Evolutionary conservation across 2,888 invertebrate genomes (phyloP).

Genomic region (Ennomos erosarius): DNA sequence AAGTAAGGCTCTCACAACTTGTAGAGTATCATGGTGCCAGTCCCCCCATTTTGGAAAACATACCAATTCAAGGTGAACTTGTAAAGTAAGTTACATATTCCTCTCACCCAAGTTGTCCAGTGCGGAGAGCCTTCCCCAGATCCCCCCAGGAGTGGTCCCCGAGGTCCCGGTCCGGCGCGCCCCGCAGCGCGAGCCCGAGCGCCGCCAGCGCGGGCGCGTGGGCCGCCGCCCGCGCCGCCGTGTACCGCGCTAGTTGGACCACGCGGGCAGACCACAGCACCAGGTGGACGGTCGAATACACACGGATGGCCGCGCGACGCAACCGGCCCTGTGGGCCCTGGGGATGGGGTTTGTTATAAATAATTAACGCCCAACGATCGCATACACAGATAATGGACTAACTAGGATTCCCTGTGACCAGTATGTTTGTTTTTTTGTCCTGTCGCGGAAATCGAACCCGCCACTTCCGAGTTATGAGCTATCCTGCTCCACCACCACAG

Average conservation of each 20-base stretch:
- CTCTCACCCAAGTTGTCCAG: conserved; percentile 76
- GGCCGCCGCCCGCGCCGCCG: conserved; percentile 75
- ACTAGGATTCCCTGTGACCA: too few relatives aligned
- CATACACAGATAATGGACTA: too few relatives aligned
- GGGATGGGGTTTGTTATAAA: not conserved
- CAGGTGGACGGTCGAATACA: conserved; percentile 77
- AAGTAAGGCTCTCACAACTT: too few relatives aligned
- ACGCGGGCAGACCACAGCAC: conserved; percentile 64
- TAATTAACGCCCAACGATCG: too few relatives aligned
- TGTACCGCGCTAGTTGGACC: conserved; percentile 86
- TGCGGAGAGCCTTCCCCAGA: conserved; percentile 56
- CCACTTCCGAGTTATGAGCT: too few relatives aligned
- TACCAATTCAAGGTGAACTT: too few relatives aligned
- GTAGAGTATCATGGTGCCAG: too few relatives aligned
- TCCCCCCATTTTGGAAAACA: too few relatives aligned
- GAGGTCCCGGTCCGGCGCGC: conserved; percentile 74
- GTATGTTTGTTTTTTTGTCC: too few relatives aligned
- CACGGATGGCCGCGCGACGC: conserved; percentile 68
- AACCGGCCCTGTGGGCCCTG: conserved; percentile 47
- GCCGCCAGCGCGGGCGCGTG: conserved; percentile 79
- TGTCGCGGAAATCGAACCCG: too few relatives aligned
- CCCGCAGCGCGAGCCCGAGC: conserved; percentile 86
- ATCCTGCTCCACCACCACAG: too few relatives aligned
- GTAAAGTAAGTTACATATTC: too few relatives aligned
- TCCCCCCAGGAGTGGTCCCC: conserved; percentile 58